Base-by-base conservation (phyloP, 2,113 vertebrate genomes). In the Grus americana region DNA sequence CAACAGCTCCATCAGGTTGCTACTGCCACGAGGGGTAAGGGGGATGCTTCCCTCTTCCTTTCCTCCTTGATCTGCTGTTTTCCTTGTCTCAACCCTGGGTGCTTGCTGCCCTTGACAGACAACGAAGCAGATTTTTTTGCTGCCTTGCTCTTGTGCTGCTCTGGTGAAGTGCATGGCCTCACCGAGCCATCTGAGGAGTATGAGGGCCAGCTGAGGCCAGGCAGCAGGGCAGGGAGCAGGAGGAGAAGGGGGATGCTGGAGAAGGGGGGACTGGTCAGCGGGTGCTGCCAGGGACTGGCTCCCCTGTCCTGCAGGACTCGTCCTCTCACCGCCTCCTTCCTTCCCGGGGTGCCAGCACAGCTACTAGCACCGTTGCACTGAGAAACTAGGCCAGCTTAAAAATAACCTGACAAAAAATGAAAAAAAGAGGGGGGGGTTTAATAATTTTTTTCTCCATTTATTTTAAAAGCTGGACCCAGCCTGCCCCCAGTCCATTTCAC, bases 331-430 rank as follows among this genome's bases (percentile, higher is more conserved):
- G 0, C 15, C 58, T 68, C 54, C 36, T 49, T 58, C 42, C 50
- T 34, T 92, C 42, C 65, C 1, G 0, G 30, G 40, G 17, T 62
- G 22, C 40, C 78, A 90, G 65, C 49, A 62, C 0, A 1, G 68
- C 85, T 80, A 63, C 72, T 81, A 58, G 78, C 1, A 8, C 40
- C 10, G 2, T 7, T 22, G 15, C 24, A 8, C 73, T 78, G 55
- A 87, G 49, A 94, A 97, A 78, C 30, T 76, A 95, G 75, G 96
- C n/a, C 89, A 92, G 34, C 44, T 95, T 83, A 95, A 96, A 96
- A 91, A 92, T 83, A 95, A 81, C 47, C 55, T 42, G 36, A 81
- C 23, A 71, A 85, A 83, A 91, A 66, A 54, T 7, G 20, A 72
- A 75, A 50, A 63, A 29, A 17, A 46, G 4, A 42, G 40, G 40